Evolutionary conservation across 2,888 invertebrate species (phyloP), one percentile per base, ranked within the genome.

Genomic region (Craniophora ligustri): DNA sequence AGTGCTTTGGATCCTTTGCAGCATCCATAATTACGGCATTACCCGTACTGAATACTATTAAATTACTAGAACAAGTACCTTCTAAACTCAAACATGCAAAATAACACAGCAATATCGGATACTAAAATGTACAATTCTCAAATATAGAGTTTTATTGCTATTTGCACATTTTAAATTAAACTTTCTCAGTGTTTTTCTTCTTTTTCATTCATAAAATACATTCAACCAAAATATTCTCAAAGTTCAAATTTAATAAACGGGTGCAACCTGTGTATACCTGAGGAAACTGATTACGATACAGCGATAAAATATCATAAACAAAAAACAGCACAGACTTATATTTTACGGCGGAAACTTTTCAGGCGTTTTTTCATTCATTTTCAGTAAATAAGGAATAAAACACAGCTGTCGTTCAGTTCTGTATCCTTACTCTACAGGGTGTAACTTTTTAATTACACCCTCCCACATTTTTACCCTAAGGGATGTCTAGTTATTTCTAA

Each of bases 371-470:
- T 63, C 55, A 58, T 60, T 49, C 56, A 42, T 41, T 69, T 71
- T 55, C 15, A 57, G 47, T 61, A 54, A 68, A 68, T 45, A 57
- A 51, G 55, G 60, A 54, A 73, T 72, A 73, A 72, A 70, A 71
- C 67, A 47, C 72, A 72, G 72, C 74, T 72, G 72, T 64, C 74
- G 75, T 70, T 60, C 63, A 67, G 61, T 60, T 60, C 36, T 55
- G 54, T 55, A 54, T 47, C 56, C 75, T 72, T 74, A 59, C 71
- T 64, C 59, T 45, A 51, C 26, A 46, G 71, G 67, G 67, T 71
- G 70, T 74, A 72, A 72, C 72, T 72, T 72, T 74, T 71, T 74
- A 72, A 72, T 72, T 72, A 72, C 67, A 65, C 39, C 50, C 23
- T 32, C 55, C 47, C 16, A 58, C 48, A 57, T 63, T 70, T 73